Evolutionary conservation across 2,888 invertebrate species (phyloP), one percentile per base, ranked within the genome.

Genomic region (Thera obeliscata): DNA sequence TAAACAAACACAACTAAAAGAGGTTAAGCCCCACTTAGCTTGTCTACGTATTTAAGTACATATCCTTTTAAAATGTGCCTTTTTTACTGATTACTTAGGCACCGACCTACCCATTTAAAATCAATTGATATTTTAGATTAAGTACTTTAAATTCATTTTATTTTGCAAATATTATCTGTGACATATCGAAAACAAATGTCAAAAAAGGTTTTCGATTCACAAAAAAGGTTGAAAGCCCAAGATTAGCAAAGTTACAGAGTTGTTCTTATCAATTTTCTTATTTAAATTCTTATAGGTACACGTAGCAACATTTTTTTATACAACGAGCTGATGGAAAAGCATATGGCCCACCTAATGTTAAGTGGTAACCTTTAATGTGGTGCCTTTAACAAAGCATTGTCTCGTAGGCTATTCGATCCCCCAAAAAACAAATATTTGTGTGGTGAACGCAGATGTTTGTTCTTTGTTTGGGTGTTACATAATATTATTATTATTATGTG

Each of bases 101-200:
- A 49, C 49, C 12, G 49, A 55, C 55, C 55, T 41, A 12, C 12
- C 38, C 38, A 38, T 12, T 38, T 41, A 56, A 56, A 41, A 56
- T n/a, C 38, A 56, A 56, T 56, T 56, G 56, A 56, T 38, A 41
- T 41, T 41, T 6, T 9, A 38, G 54, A 33, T 61, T 56, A 56
- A 38, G 49, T 57, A 52, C 52, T 46, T 33, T 52, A 33, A 52
- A 33, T 63, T 9, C 41, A 38, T 55, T 54, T 38, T 22, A 41
- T 63, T 63, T 62, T 38, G 62, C 63, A 50, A 49, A 67, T 55
- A 56, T 46, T 63, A 63, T 66, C 59, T 63, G 63, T 56, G 56
- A 63, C 67, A 63, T 59, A 63, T 67, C 67, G 59, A 67, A 62
- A 59, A 67, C 67, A 63, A 67, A 67, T 63, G 46, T 54, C 2